Evolutionary conservation across 2,888 invertebrate genomes (phyloP).

Genomic region (Vesta saturnalis): DNA sequence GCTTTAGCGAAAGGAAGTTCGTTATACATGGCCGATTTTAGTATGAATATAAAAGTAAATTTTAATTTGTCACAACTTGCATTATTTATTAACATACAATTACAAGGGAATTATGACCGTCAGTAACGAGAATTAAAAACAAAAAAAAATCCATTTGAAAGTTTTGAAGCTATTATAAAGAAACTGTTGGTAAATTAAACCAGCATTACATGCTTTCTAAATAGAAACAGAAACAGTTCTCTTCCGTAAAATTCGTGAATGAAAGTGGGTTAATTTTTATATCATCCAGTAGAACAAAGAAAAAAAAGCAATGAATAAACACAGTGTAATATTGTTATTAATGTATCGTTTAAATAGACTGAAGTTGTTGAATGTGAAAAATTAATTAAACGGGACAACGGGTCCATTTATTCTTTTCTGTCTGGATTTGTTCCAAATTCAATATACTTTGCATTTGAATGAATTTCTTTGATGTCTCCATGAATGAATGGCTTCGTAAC

Average conservation of each 20-base stretch:
- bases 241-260: slow-evolving; percentile 6
- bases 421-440: slow-evolving; percentile 24
- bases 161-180: slow-evolving; percentile 1
- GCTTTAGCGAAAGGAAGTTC: slow-evolving; percentile 28
- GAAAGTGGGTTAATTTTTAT: slow-evolving; percentile 1
- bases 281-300: not conserved
- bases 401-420: slow-evolving; percentile 20
- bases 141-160: not conserved
- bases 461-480: slow-evolving; percentile 23
- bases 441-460: slow-evolving; percentile 21
- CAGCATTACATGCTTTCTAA: slow-evolving; percentile 10
- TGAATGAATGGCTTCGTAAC: slow-evolving; percentile 14
- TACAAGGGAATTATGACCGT: slow-evolving; percentile 16
- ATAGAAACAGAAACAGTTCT: slow-evolving; percentile 2
- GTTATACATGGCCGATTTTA: slow-evolving; percentile 18
- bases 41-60: slow-evolving; percentile 19
- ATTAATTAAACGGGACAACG: slow-evolving; percentile 24
- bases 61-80: slow-evolving; percentile 28
- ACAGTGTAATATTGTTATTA: not conserved
- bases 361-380: slow-evolving; percentile 26
- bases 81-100: slow-evolving; percentile 28
- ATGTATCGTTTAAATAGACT: not conserved
- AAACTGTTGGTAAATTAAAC: not conserved
- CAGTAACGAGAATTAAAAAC: not conserved
- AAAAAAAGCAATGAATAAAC: not conserved